Evolutionary conservation across 2,888 invertebrate genomes (phyloP).

Genomic region (Conops quadrifasciatus): DNA sequence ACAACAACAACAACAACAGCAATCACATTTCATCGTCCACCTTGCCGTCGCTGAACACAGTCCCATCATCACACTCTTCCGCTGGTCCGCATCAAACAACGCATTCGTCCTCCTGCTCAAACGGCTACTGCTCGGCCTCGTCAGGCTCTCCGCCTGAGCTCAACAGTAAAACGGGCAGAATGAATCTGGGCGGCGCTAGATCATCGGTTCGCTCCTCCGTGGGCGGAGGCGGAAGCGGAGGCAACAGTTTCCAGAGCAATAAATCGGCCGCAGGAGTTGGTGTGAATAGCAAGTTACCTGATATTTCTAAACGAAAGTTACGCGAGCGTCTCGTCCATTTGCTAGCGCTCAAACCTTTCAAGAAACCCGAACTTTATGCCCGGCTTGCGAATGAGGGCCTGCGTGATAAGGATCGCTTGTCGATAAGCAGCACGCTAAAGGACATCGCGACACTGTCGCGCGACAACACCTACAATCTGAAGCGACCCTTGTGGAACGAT

Average conservation of each 20-base stretch:
- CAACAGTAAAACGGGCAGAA: slow-evolving; percentile 41
- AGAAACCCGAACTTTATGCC: slow-evolving; percentile 88
- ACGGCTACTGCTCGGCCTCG: slow-evolving; percentile 51
- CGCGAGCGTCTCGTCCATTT: slow-evolving; percentile 93
- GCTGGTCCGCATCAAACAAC: slow-evolving; percentile 49
- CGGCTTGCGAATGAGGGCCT: slow-evolving; percentile 88
- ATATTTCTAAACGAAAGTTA: slow-evolving; percentile 68
- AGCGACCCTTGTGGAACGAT: slow-evolving; percentile 89
- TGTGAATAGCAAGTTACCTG: slow-evolving; percentile 51
- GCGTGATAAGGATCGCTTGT: slow-evolving; percentile 81
- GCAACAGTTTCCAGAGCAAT: slow-evolving; percentile 27
- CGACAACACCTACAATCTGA: slow-evolving; percentile 89
- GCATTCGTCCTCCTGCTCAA: slow-evolving; percentile 41
- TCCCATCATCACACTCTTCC: slow-evolving; percentile 56
- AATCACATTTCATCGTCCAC: slow-evolving; percentile 38
- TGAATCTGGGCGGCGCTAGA: slow-evolving; percentile 30
- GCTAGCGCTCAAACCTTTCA: slow-evolving; percentile 90
- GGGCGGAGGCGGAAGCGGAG: slow-evolving; percentile 38
- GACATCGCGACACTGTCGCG: slow-evolving; percentile 79
- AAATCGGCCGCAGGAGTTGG: slow-evolving; percentile 35
- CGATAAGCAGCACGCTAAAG: slow-evolving; percentile 80
- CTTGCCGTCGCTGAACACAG: slow-evolving; percentile 40
- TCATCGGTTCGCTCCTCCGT: slow-evolving; percentile 37
- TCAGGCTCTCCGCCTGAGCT: slow-evolving; percentile 42
- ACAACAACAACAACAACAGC: slow-evolving; percentile 44